Conservation (phyloP, 1,140 invertebrate genomes). For the Drosophila auraria region DNA sequence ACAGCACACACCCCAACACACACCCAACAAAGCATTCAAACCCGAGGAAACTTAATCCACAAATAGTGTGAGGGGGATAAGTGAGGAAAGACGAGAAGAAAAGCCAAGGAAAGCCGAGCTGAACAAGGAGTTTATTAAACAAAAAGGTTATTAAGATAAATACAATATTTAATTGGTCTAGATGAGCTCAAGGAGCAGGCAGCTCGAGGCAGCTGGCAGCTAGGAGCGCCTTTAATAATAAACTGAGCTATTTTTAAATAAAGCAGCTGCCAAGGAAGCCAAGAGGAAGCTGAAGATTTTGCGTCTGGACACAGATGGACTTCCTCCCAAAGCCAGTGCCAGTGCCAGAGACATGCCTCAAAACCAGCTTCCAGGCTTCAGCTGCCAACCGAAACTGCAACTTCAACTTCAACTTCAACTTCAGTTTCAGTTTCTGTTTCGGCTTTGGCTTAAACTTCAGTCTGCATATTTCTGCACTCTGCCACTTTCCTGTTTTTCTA, state of each 20-base stretch:
- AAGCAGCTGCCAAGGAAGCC: conserved; percentile 1
- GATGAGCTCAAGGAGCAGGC: conserved; percentile 5
- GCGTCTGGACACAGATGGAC: conserved; percentile 32
- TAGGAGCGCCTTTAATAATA: conserved; percentile 16
- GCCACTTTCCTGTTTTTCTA: conserved; percentile 15
- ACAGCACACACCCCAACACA: not conserved
- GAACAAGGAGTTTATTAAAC: conserved; percentile 49
- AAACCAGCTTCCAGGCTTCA: conserved; percentile 4
- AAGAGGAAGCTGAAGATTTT: conserved; percentile 13
- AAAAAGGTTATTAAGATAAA: conserved; percentile 55
- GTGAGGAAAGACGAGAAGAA: not conserved
- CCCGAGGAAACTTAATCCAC: conserved; percentile 32
- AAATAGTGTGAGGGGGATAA: conserved; percentile 23
- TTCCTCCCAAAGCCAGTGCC: not conserved
- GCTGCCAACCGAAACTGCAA: not conserved
- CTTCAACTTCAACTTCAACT: conserved; percentile 3
- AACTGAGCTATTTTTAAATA: conserved; percentile 5
- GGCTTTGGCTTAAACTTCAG: conserved; percentile 33
- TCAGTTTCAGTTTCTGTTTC: conserved; percentile 24
- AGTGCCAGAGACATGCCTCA: conserved; percentile 5
- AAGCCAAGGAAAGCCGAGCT: conserved; percentile 4
- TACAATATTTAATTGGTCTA: conserved; percentile 48
- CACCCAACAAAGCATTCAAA: conserved; percentile 21
- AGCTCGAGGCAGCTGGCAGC: not conserved
- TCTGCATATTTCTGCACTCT: conserved; percentile 38